Conservation (phyloP, 2,113 vertebrate genomes). For the Gracilinanus agilis region DNA sequence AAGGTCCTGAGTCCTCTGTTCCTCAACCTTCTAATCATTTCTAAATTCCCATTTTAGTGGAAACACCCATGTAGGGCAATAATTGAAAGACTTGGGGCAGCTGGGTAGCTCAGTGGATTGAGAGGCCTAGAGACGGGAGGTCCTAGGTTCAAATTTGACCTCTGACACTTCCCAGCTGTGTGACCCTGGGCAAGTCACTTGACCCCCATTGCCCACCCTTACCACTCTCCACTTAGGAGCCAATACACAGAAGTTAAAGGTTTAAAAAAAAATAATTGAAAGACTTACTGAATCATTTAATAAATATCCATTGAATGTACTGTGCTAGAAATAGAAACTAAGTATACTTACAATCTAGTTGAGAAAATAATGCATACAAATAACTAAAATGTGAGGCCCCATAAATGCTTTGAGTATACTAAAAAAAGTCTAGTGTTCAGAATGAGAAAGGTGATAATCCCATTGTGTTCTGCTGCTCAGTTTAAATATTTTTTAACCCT, state of each 20-base stretch:
- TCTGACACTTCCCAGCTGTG: too few species aligned
- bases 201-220: too few species aligned
- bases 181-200: too few species aligned
- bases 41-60: background rate
- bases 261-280: too few species aligned
- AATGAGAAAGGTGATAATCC: background rate
- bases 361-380: background rate
- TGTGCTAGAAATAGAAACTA: background rate
- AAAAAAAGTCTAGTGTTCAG: background rate
- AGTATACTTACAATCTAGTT: background rate
- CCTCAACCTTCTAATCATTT: background rate
- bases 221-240: too few species aligned
- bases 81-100: background rate
- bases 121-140: too few species aligned
- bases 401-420: background rate
- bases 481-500: too few species aligned
- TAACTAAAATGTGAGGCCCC: background rate
- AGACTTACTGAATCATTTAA: background rate
- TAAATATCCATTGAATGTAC: background rate
- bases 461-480: background rate
- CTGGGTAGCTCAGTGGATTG: too few species aligned
- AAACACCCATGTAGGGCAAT: background rate
- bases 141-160: too few species aligned
- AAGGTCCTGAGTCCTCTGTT: background rate
- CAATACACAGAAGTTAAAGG: too few species aligned